A percentile compares a stretch with the other conserved stretches of the same genome.
These are phyloP conservation scores for Sorex fumeus DNA, from an alignment of 2,113 vertebrate genomes.

Conservation along the genomic window DNA sequence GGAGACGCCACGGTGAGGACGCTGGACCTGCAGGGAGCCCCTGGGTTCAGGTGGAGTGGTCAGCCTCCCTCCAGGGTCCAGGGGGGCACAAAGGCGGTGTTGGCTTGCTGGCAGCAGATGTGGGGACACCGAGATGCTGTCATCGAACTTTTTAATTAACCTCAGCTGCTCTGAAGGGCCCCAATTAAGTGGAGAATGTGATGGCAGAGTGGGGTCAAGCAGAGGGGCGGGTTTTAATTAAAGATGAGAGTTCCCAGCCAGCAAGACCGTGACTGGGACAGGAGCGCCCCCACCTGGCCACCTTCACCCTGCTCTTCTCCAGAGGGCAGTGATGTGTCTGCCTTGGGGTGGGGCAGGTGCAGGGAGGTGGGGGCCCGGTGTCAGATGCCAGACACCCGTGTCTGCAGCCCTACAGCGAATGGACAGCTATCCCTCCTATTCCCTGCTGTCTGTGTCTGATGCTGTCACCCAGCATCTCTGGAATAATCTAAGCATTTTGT, in stretches of 20 bases:
- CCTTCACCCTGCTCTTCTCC: background rate
- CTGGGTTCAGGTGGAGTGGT: background rate
- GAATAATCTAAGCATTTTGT: too few species aligned
- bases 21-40: background rate
- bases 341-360: too few species aligned
- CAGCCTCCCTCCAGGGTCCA: background rate
- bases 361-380: too few species aligned
- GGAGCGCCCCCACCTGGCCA: constrained; percentile 76
- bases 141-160: constrained; percentile 81
- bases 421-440: too few species aligned
- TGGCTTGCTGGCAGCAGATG: background rate
- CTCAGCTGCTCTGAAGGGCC: constrained; percentile 61
- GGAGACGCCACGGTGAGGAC: background rate
- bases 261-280: background rate
- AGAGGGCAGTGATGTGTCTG: accelerated
- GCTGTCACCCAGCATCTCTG: too few species aligned
- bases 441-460: too few species aligned
- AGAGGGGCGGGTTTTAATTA: constrained; percentile 64
- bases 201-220: constrained; percentile 68
- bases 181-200: constrained; percentile 80
- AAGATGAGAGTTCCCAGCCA: constrained; percentile 22
- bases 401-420: too few species aligned
- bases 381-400: background rate
- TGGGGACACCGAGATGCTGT: constrained; percentile 1
- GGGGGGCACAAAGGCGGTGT: accelerated